phyloP scores from a whole-genome alignment of 1,140 invertebrate species.

The Drosophila quadrilineata region DNA sequence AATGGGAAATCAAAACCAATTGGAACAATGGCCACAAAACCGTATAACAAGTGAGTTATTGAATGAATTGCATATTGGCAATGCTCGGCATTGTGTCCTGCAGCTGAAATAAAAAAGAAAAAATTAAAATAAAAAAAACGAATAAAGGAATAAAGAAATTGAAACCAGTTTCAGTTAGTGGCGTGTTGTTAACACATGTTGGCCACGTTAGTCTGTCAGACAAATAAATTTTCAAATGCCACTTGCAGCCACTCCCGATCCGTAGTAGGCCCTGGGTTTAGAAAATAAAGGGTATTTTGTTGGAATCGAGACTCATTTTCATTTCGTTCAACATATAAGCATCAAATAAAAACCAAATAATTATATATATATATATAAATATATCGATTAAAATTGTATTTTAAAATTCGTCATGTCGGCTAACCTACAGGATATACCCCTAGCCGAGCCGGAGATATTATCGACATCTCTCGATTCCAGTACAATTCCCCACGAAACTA shows the following conservation, averaged over 20 bases:
- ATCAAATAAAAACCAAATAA: constrained; percentile 25
- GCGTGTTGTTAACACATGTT: constrained; percentile 77
- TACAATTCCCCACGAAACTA: constrained; percentile 6
- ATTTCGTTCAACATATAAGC: constrained; percentile 53
- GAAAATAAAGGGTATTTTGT: background rate
- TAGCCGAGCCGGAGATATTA: constrained; percentile 22
- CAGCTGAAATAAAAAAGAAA: constrained; percentile 8
- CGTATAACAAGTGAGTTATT: constrained; percentile 56
- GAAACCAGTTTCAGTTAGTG: constrained; percentile 72
- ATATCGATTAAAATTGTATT: no score
- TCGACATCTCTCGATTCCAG: no score
- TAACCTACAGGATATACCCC: constrained; percentile 54
- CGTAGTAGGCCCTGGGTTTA: constrained; percentile 31
- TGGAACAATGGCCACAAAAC: constrained; percentile 57
- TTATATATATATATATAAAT: no score
- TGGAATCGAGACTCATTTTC: constrained; percentile 27
- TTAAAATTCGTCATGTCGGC: constrained; percentile 53
- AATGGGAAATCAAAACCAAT: constrained; percentile 3
- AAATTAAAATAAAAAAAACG: constrained; percentile 25
- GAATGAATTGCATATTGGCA: constrained; percentile 73
- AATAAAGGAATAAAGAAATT: constrained; percentile 68
- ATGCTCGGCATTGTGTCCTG: constrained; percentile 45
- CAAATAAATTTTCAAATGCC: constrained; percentile 42
- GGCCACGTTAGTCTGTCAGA: constrained; percentile 31
- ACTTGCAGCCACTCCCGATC: background rate